Percentiles rank a stretch among this genome's conserved stretches.
Evolutionary conservation across 2,113 vertebrate species (phyloP).

Genomic region (Pampusana beccarii): DNA sequence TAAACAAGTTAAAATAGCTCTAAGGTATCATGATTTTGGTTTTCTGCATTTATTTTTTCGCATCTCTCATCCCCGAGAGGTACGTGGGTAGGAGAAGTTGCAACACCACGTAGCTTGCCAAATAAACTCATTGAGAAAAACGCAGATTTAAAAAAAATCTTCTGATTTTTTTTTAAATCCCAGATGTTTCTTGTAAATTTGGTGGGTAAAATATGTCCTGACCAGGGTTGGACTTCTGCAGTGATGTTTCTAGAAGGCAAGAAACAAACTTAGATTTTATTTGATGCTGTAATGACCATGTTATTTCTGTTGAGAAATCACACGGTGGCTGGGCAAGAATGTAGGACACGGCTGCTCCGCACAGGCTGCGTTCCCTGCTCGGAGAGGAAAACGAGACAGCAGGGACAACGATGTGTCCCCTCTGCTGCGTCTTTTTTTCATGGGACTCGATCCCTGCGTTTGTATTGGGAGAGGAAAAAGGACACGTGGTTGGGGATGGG

Average conservation of each 20-base stretch:
- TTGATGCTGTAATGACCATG: neutral
- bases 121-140: constrained; percentile 3
- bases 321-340: constrained; percentile 1
- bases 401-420: neutral
- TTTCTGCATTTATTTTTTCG: neutral
- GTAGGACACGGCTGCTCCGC: neutral
- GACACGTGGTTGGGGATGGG: neutral
- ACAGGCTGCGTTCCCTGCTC: neutral
- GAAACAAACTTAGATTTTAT: neutral
- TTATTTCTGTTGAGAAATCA: constrained; percentile 27
- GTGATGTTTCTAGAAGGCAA: neutral
- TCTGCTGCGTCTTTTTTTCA: rapidly evolving
- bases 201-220: neutral
- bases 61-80: neutral
- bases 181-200: neutral
- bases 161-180: neutral
- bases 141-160: neutral
- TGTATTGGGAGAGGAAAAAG: neutral
- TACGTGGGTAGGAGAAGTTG: neutral
- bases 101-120: neutral
- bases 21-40: neutral
- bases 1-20: neutral
- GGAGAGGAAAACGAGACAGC: constrained; percentile 10
- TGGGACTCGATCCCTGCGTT: neutral
- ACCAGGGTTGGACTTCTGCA: neutral